Base-by-base conservation (phyloP, 2,888 invertebrate genomes). In the Adela reaumurella region DNA sequence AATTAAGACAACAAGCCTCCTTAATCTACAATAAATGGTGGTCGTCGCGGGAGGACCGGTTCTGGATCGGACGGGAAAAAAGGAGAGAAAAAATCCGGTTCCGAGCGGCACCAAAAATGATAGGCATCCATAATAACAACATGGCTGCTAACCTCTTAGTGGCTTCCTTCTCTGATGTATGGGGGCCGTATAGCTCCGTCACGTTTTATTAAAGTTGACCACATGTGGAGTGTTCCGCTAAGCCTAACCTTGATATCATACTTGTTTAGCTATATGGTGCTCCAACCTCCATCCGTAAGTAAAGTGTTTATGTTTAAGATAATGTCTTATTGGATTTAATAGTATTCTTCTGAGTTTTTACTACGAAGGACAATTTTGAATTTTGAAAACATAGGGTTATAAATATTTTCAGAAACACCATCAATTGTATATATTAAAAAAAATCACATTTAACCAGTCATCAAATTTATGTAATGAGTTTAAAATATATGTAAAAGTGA, bases 1-100 rank as follows among this genome's bases (percentile, higher is more conserved):
- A 79, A 80, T 80, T 78, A 78, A 80, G 80, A 80, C 79, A 80
- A 79, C 78, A 78, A 77, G 72, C 68, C 76, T 77, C 72, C 78
- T 80, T 79, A 80, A 80, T 80, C 78, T 78, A 77, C 74, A 77
- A 78, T 78, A 78, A 77, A 78, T 77, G 77, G 71, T 70, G 68
- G 74, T 70, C 74, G 73, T 69, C 74, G 69, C 67, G 65, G 64
- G 58, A 62, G 68, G 73, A 78, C 76, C 77, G 76, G 77, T 77
- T 77, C 57, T 61, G 57, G 66, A 51, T 52, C 67, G 73, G 74
- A 71, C 65, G 62, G 66, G 67, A 74, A 77, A 74, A 72, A 67
- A 73, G 19, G 19, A 47, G 42, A 14, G 14, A 43, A 43, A 73
- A 74, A 76, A 76, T 73, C 76, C 76, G 74, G 74, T 74, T 68